phyloP scores from a whole-genome alignment of 2,113 vertebrate genomes.

The Rafetus swinhoei region DNA sequence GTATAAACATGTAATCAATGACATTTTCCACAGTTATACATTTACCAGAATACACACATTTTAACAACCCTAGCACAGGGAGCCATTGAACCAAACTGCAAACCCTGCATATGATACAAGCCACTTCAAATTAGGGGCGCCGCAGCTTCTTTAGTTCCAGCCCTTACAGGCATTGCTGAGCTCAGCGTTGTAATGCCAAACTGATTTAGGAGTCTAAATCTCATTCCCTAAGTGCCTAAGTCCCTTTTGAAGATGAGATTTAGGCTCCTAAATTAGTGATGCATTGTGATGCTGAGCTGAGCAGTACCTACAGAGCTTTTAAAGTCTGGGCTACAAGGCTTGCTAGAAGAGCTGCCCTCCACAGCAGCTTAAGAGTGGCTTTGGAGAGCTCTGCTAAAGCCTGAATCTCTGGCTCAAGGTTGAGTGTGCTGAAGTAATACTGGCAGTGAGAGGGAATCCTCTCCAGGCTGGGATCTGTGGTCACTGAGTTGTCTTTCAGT shows the following conservation, averaged over 20 bases:
- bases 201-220: neutral
- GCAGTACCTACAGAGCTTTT: neutral
- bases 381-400: neutral
- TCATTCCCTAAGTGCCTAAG: neutral
- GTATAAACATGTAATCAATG: too few relatives aligned
- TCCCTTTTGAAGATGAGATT: neutral
- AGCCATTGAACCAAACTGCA: too few relatives aligned
- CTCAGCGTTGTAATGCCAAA: neutral
- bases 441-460: neutral
- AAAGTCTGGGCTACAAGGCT: neutral
- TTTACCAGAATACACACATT: too few relatives aligned
- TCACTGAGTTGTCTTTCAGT: neutral
- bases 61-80: too few relatives aligned
- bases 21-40: too few relatives aligned
- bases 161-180: neutral
- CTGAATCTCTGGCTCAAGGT: neutral
- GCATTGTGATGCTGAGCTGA: neutral
- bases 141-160: too few relatives aligned
- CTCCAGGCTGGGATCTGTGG: neutral
- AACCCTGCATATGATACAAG: too few relatives aligned
- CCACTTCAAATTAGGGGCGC: too few relatives aligned
- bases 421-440: neutral
- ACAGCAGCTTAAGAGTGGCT: neutral
- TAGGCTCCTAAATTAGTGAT: neutral
- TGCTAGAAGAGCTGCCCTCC: neutral